Conservation (phyloP, 2,888 invertebrate genomes). For the Hoplodrina ambigua region DNA sequence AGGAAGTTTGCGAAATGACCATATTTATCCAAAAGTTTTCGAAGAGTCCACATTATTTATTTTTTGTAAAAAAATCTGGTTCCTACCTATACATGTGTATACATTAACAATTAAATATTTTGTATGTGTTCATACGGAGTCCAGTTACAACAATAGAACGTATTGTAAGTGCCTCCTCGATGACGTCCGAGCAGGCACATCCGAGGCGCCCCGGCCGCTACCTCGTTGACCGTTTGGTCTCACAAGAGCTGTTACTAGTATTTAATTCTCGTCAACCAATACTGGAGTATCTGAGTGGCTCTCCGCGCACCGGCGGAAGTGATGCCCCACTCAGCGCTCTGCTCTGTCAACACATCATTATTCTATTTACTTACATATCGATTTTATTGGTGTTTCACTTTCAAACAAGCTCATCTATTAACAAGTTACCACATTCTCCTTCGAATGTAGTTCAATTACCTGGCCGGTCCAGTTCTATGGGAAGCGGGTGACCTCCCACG, state of each 20-base stretch:
- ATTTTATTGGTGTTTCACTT: conserved; percentile 46
- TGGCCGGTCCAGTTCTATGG: conserved; percentile 45
- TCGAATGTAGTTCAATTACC: conserved; percentile 55
- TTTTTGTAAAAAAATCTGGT: too few species aligned
- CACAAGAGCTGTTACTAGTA: not conserved
- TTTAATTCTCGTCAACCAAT: not conserved
- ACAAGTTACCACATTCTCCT: conserved; percentile 29
- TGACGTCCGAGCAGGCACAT: too few species aligned
- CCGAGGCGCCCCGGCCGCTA: not conserved
- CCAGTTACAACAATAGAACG: too few species aligned
- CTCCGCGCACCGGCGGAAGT: conserved; percentile 25
- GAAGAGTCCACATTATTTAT: not conserved
- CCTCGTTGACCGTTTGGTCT: not conserved
- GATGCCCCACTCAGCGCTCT: conserved; percentile 15
- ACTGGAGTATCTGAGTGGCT: too few species aligned
- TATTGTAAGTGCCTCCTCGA: too few species aligned
- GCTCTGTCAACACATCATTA: conserved; percentile 33
- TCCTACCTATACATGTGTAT: too few species aligned
- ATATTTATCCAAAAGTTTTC: too few species aligned
- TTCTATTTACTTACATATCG: conserved; percentile 35
- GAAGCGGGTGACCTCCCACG: conserved; percentile 53
- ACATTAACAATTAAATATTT: too few species aligned
- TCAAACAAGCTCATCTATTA: conserved; percentile 27
- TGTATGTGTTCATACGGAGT: too few species aligned
- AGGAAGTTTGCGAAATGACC: not conserved